These are phyloP conservation scores for Palythoa heliodiscus DNA, from an alignment of 92 coral and sea anemone species.

Conservation along the genomic window DNA sequence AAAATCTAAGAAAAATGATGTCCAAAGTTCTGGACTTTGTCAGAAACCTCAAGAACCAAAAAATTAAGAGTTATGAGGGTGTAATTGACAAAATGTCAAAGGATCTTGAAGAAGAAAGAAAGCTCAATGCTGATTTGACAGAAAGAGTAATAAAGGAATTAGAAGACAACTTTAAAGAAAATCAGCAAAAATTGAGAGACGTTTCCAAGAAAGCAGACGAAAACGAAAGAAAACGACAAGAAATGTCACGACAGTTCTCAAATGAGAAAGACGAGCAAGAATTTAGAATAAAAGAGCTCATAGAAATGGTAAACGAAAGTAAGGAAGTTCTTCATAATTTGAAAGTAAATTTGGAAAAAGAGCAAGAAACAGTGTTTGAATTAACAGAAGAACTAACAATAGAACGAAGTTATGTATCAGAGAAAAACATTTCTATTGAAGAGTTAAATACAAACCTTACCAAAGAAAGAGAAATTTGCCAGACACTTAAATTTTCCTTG, in stretches of 20 bases:
- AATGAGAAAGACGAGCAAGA: slow-evolving; percentile 63
- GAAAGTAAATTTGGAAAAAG: slow-evolving; percentile 49
- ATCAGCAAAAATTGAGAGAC: slow-evolving; percentile 49
- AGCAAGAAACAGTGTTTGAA: slow-evolving; percentile 64
- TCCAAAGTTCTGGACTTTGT: slow-evolving; percentile 67
- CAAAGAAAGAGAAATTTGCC: slow-evolving; percentile 34
- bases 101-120: slow-evolving; percentile 55
- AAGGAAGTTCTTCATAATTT: slow-evolving; percentile 50
- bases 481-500: slow-evolving; percentile 46
- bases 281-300: slow-evolving; percentile 49
- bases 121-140: slow-evolving; percentile 57
- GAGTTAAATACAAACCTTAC: slow-evolving; percentile 49
- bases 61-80: slow-evolving; percentile 52
- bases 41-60: slow-evolving; percentile 51
- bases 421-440: slow-evolving; percentile 49
- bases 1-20: slow-evolving; percentile 65
- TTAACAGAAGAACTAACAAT: slow-evolving; percentile 55
- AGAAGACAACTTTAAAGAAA: slow-evolving; percentile 58
- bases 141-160: slow-evolving; percentile 66
- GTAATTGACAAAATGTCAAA: slow-evolving; percentile 37
- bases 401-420: slow-evolving; percentile 45
- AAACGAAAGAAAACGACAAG: slow-evolving; percentile 42
- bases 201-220: slow-evolving; percentile 53
- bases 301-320: slow-evolving; percentile 48
- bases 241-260: slow-evolving; percentile 34